Evolutionary conservation across 2,113 vertebrate species (phyloP).

Genomic region (Thunnus maccoyii): DNA sequence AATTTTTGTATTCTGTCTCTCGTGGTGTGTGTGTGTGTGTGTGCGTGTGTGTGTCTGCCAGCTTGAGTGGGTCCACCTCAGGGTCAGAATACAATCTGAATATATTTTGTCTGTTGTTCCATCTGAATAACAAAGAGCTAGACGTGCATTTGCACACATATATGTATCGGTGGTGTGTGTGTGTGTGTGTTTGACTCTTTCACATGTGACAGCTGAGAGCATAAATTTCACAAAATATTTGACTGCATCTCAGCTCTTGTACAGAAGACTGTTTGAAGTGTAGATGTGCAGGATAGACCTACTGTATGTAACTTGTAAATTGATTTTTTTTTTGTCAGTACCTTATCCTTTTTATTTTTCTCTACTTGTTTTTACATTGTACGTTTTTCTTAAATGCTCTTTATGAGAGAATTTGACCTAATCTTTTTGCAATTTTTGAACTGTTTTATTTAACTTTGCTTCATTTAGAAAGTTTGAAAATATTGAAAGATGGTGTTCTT

Average conservation of each 20-base stretch:
- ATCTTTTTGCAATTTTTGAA: background rate
- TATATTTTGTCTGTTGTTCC: conserved; percentile 78
- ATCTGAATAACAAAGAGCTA: conserved; percentile 78
- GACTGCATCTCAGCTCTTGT: background rate
- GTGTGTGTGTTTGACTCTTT: conserved; percentile 45
- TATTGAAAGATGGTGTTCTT: background rate
- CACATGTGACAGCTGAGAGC: conserved; percentile 49
- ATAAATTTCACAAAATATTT: conserved; percentile 53
- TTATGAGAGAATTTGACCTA: background rate
- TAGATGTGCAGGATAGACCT: conserved; percentile 32
- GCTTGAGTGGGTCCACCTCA: conserved; percentile 67
- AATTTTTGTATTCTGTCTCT: conserved; percentile 1
- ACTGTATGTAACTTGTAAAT: conserved; percentile 2
- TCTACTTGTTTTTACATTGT: background rate
- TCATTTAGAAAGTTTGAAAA: background rate
- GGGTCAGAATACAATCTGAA: conserved; percentile 83
- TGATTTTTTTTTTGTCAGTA: background rate
- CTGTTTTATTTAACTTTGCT: background rate
- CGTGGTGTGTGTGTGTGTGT: conserved; percentile 16
- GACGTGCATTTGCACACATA: conserved; percentile 47
- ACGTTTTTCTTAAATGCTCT: background rate
- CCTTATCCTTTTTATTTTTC: no score
- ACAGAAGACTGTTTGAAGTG: conserved; percentile 54
- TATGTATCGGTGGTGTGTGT: conserved; percentile 14
- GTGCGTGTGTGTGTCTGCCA: conserved; percentile 9